Evolutionary conservation across 2,113 vertebrate genomes (phyloP), one percentile per base, ranked within the genome.

Genomic region (Lutjanus erythropterus): DNA sequence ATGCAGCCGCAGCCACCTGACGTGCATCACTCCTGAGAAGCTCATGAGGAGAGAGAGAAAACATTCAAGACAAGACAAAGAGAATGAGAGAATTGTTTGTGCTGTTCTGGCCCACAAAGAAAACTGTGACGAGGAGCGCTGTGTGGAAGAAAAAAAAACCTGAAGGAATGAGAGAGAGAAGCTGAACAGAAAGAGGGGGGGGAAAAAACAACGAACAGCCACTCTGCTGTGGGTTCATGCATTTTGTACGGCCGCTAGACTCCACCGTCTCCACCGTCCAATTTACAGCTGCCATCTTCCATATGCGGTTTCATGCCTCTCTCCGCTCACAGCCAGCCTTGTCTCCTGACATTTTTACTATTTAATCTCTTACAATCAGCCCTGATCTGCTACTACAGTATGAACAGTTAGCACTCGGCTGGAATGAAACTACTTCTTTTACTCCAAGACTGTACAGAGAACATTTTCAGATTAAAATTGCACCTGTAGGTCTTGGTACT

Each of bases 281-380:
- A 91, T 93, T 92, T 88, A 78, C 88, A 77, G 86, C 84, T 88
- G 89, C 85, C 78, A 62, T 86, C 84, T 93, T 89, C 75, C 71
- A 86, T 90, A 91, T 89, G 87, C 83, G 27, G 85, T 90, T 91
- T 91, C 87, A 90, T 76, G 78, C 82, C 83, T 91, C 78, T 55
- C 41, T 37, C 72, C 4, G 50, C 81, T 83, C 82, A 76, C 78
- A 53, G 65, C 37, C 60, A 84, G 76, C 81, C 71, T 74, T 29
- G 79, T 81, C 85, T 80, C 80, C 83, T 73, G 68, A 80, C 86
- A 53, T 14, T 58, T 85, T 93, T 77, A 90, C 87, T 89, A 76
- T 93, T 93, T 94, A 50, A 93, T 94, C 80, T 79, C 35, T 35
- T 53, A 81, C 84, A 90, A 89, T 81, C 81, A 82, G 75, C 68